Percentiles rank a stretch among this genome's conserved stretches.
phyloP scores from a whole-genome alignment of 2,797 vertebrate species.

The Acridotheres tristis region DNA sequence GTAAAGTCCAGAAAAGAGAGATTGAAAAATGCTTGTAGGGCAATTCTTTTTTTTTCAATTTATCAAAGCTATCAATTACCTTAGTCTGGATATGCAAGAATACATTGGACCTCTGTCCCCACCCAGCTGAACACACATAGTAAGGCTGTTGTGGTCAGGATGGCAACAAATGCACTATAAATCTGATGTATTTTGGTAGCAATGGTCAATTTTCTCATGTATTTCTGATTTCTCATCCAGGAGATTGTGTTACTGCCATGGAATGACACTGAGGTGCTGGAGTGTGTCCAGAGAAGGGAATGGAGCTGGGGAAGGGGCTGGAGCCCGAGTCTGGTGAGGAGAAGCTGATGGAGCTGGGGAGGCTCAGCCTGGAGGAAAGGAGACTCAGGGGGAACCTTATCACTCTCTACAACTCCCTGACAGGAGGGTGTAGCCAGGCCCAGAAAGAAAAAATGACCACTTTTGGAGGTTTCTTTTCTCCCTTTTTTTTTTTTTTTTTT shows the following conservation, averaged over 20 bases:
- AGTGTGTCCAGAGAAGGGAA: not conserved
- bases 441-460: not conserved
- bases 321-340: too few species aligned
- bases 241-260: fast-evolving
- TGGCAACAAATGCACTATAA: not conserved
- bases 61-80: not conserved
- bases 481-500: too few species aligned
- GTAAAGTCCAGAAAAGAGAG: not conserved
- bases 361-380: not conserved
- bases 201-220: not conserved
- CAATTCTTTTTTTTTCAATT: not conserved
- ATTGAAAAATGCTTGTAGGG: not conserved
- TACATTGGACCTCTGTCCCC: fast-evolving
- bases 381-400: not conserved
- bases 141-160: fast-evolving
- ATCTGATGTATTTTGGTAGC: not conserved
- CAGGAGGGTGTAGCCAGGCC: not conserved
- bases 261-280: not conserved
- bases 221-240: not conserved
- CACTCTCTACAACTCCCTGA: not conserved
- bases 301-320: not conserved
- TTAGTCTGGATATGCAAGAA: not conserved
- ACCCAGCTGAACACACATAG: fast-evolving
- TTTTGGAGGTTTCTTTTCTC: not conserved
- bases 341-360: not conserved